Conservation (phyloP, 2,797 vertebrate genomes). For the Notoglanidium macrostoma region DNA sequence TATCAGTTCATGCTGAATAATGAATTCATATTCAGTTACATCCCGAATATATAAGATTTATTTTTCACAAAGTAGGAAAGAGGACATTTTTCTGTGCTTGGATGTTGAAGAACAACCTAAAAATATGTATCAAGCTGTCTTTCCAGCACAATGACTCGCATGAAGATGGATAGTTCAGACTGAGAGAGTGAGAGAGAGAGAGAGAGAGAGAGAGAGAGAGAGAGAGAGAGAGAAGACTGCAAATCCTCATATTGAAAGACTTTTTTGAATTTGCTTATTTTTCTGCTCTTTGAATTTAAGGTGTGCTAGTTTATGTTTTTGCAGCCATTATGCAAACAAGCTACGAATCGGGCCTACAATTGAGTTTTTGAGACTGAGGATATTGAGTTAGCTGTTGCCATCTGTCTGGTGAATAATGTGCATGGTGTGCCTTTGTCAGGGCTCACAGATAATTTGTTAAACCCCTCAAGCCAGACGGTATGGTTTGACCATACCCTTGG, state of each 20-base stretch:
- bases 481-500: conserved; percentile 1
- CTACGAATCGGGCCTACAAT: conserved; percentile 14
- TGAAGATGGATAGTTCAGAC: conserved; percentile 10
- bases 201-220: conserved; percentile 3
- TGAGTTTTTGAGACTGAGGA: conserved; percentile 8
- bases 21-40: background rate
- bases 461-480: conserved; percentile 7
- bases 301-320: background rate
- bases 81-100: background rate
- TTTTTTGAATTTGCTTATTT: background rate
- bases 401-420: conserved; percentile 37
- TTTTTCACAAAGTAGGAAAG: background rate
- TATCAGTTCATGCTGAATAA: background rate
- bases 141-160: background rate
- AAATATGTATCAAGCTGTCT: conserved; percentile 1
- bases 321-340: conserved; percentile 25
- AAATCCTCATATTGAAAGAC: conserved; percentile 1
- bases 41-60: background rate
- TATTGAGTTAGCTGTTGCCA: conserved; percentile 24
- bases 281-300: background rate
- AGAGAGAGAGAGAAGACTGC: background rate
- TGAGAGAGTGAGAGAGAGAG: background rate
- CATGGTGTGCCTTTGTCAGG: conserved; percentile 19
- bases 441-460: conserved; percentile 26
- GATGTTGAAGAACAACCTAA: background rate